Base-by-base conservation (phyloP, 1,140 invertebrate genomes). In the Hyles vespertilio region DNA sequence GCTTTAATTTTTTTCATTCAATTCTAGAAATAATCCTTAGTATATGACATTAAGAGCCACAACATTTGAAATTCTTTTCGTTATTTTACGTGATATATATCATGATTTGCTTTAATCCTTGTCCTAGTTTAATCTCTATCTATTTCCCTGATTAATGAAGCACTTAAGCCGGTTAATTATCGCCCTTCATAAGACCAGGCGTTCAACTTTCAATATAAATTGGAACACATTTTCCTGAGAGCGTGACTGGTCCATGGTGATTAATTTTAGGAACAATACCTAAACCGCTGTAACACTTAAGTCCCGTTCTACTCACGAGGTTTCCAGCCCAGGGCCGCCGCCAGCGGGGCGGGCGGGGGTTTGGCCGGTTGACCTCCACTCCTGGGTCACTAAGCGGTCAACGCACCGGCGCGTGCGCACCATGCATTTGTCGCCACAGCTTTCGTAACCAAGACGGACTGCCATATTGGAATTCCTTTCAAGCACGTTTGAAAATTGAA, bases 341-440 rank as follows among this genome's bases (percentile, higher is more conserved):
- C 56, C 64, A 59, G 61, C 54, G 51, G 44, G 40, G 65, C 72
- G 59, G 70, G 70, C 65, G 69, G 56, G 59, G 66, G 69, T 60
- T 71, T 81, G 74, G 75, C 79, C 79, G 77, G 71, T 61, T 81
- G 79, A 79, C 79, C 79, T 79, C 77, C 67, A 68, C 62, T 61
- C 69, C 59, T 58, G 70, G 74, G 76, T 76, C 71, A 68, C 44
- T 51, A 57, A 58, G 69, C 62, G 77, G 79, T 82, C 80, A 82
- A 77, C 74, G 77, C 76, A 79, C 79, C 55, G 57, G 51, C 63
- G 61, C 55, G 34, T 61, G 59, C 65, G 71, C 65, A 62, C 50
- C 32, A 64, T 59, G 66, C 69, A 67, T 58, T 51, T 71, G 70
- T 72, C 72, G 72, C 61, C 59, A 61, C 59, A 58, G 51, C 59